These are phyloP conservation scores for Pagrus major DNA, from an alignment of 2,113 vertebrate genomes.

Conservation along the genomic window DNA sequence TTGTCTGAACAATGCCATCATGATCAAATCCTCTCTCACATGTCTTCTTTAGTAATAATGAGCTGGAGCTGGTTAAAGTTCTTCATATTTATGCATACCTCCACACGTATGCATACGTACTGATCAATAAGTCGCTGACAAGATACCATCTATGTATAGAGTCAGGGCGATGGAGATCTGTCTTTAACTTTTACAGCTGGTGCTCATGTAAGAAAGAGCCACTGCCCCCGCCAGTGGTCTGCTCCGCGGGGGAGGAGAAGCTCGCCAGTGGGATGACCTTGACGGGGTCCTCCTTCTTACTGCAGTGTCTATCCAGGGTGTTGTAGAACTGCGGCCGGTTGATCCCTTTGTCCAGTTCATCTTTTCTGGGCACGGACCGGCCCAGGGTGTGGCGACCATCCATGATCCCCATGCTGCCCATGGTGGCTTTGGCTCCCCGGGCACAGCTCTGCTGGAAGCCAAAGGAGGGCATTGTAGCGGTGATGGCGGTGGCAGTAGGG, in stretches of 20 bases:
- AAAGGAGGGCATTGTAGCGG: conserved; percentile 84
- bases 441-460: conserved; percentile 90
- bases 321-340: conserved; percentile 91
- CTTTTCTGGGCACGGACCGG: conserved; percentile 90
- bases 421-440: conserved; percentile 80
- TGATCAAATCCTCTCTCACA: conserved; percentile 40
- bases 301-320: conserved; percentile 91
- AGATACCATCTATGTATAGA: conserved; percentile 44
- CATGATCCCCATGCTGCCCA: conserved; percentile 80
- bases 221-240: conserved; percentile 73
- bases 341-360: conserved; percentile 88
- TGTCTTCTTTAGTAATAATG: conserved; percentile 53
- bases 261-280: conserved; percentile 94
- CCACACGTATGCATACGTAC: conserved; percentile 51
- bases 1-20: conserved; percentile 31
- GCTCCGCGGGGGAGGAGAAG: conserved; percentile 85
- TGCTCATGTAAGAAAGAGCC: conserved; percentile 89
- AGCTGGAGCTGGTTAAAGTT: conserved; percentile 56
- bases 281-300: conserved; percentile 88
- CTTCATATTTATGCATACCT: conserved; percentile 56
- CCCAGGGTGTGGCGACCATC: conserved; percentile 90
- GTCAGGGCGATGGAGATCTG: conserved; percentile 52
- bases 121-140: conserved; percentile 56
- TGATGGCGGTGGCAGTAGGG: conserved; percentile 78
- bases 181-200: conserved; percentile 86